These are phyloP conservation scores for Anolis carolinensis DNA, from an alignment of 2,113 vertebrate species.

Conservation along the genomic window DNA sequence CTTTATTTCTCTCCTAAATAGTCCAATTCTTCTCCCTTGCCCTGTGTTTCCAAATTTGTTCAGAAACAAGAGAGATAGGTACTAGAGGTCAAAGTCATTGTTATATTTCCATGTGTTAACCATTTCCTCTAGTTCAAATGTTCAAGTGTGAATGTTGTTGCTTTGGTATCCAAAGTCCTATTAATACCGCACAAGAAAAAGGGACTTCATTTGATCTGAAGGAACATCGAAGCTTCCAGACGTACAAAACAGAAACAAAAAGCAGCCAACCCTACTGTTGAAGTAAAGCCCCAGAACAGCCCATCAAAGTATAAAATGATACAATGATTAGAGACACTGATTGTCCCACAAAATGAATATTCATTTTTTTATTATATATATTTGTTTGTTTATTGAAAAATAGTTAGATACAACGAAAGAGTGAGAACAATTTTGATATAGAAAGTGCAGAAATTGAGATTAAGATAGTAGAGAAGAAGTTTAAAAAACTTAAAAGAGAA, in stretches of 20 bases:
- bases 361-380: too few species aligned
- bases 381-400: too few species aligned
- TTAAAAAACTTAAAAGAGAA: too few species aligned
- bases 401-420: too few species aligned
- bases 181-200: background rate
- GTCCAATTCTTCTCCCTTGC: background rate
- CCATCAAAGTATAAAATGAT: background rate
- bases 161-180: background rate
- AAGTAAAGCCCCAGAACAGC: background rate
- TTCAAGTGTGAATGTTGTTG: background rate
- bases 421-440: too few species aligned
- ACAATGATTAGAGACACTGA: background rate
- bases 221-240: background rate
- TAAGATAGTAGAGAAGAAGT: too few species aligned
- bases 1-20: constrained; percentile 2
- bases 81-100: background rate
- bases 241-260: background rate
- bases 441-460: too few species aligned
- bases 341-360: too few species aligned
- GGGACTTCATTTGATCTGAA: background rate
- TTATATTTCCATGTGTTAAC: background rate
- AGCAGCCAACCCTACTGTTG: background rate
- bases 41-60: background rate
- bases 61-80: constrained; percentile 1
- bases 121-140: background rate